Percentiles rank a stretch among this genome's conserved stretches.
Evolutionary conservation across 2,113 vertebrate species (phyloP).

Genomic region (Danio rerio): GRCz12tu NC_133177.1:34541001-34541500

Average conservation of each 20-base stretch:
- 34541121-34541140: constrained; percentile 71
- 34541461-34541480: not conserved
- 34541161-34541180: constrained; percentile 25
- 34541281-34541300: not conserved
- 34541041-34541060: constrained; percentile 71
- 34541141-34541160: constrained; percentile 72
- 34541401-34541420: constrained; percentile 72
- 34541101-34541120: constrained; percentile 64
- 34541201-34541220: too few species aligned
- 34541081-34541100: constrained; percentile 56
- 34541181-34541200: too few species aligned
- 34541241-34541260: too few species aligned
- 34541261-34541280: too few species aligned
- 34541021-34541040: constrained; percentile 60
- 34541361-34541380: constrained; percentile 65
- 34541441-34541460: not conserved
- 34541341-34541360: constrained; percentile 57
- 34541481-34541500: not conserved
- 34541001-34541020: too few species aligned
- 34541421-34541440: not conserved
- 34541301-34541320: constrained; percentile 72
- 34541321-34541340: constrained; percentile 55
- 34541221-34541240: too few species aligned
- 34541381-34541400: constrained; percentile 68
- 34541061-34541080: constrained; percentile 70